Evolutionary conservation across 2,113 vertebrate species (phyloP), one percentile per base, ranked within the genome.

Genomic region (Laticauda colubrina): DNA sequence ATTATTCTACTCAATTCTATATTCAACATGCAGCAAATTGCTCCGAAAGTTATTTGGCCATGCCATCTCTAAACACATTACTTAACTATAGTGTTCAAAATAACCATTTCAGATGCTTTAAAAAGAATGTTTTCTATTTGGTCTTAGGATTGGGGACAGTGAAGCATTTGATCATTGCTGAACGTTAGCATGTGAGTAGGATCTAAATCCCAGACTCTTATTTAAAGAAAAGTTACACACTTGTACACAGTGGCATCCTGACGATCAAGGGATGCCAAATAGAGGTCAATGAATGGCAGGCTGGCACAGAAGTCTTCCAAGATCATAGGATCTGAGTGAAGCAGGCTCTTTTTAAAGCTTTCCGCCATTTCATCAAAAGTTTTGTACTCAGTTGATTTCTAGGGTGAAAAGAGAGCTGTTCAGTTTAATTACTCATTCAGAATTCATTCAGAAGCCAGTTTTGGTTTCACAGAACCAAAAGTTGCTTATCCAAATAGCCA

Each of bases 291-390:
- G 93, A 97, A 97, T 29, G 94, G 91, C 2, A 95, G 45, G 45
- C 91, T 96, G 9, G 95, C 95, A 93, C 91, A 95, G 87, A 98
- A 94, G 0, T 95, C 95, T 39, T 95, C 94, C 81, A 95, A 69
- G 92, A 96, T 24, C 88, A 96, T 92, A 34, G 86, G 64, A 93
- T 89, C 91, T 0, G 94, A 94, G 48, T 93, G 94, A 26, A 0
- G 2, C 26, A 92, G 93, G 23, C 56, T 93, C 75, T 92, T 96
- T 93, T 92, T 96, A 43, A 96, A 94, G 3, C 87, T 89, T 88
- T 95, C 94, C 91, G 95, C 93, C 91, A 96, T 81, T 39, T 96
- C 91, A 81, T 34, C 20, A 92, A 97, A 97, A 48, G 45, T 94
- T 94, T 39, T 69, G 26, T 85, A 90, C n/a, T 54, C 61, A 12